These are phyloP conservation scores for Bembecia ichneumoniformis DNA, from an alignment of 2,888 invertebrate genomes.

Conservation along the genomic window DNA sequence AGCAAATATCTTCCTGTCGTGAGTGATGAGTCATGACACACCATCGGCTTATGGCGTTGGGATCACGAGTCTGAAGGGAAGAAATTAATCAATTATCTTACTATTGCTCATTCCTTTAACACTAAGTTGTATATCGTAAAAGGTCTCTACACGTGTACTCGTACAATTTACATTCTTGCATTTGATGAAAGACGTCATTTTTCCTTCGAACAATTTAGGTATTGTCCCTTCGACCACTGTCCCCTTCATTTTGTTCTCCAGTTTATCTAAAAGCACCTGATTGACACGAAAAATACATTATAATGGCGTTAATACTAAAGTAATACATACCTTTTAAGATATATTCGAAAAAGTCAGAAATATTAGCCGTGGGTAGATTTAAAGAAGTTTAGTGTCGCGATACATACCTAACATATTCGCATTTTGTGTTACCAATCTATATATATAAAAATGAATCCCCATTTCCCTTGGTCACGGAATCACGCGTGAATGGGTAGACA, in stretches of 20 bases:
- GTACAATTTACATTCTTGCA: slow-evolving; percentile 98
- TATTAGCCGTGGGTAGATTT: too few relatives aligned
- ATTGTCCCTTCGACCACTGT: slow-evolving; percentile 98
- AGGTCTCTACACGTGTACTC: slow-evolving; percentile 95
- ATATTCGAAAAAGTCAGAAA: neutral
- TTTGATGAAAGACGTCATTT: slow-evolving; percentile 98
- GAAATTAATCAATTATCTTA: slow-evolving; percentile 44
- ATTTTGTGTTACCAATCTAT: too few relatives aligned
- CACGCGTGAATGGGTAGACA: too few relatives aligned
- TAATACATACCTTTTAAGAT: too few relatives aligned
- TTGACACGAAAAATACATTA: slow-evolving; percentile 11
- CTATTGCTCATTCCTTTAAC: slow-evolving; percentile 98
- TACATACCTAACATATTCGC: too few relatives aligned
- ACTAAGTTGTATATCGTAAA: slow-evolving; percentile 98
- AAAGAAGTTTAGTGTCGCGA: too few relatives aligned
- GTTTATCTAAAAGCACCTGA: slow-evolving; percentile 90
- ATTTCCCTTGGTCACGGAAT: too few relatives aligned
- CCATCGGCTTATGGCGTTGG: neutral
- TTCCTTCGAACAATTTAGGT: slow-evolving; percentile 96
- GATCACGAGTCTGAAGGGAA: neutral
- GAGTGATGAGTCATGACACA: neutral
- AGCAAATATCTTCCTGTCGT: too few relatives aligned
- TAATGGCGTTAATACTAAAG: too few relatives aligned
- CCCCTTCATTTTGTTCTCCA: slow-evolving; percentile 99
- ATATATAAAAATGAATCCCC: too few relatives aligned